Evolutionary conservation across 1,140 invertebrate species (phyloP), one percentile per base, ranked within the genome.

Genomic region (Berghia stephanieae): DNA sequence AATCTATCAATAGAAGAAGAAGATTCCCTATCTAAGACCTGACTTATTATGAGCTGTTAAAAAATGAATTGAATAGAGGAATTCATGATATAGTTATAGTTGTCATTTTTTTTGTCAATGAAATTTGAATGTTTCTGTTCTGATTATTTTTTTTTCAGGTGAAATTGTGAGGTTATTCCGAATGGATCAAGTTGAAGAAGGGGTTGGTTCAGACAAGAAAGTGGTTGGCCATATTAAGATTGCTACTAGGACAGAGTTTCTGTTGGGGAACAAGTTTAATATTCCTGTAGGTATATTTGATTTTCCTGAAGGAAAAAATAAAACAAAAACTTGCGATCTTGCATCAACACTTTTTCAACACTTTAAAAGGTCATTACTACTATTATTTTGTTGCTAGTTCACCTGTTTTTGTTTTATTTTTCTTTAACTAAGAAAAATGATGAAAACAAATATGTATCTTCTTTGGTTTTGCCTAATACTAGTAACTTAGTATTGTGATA

Each of bases 141-240:
- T 27, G 10, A 63, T 63, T 10, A 10, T 18, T 63, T 16, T 63
- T 8, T 63, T 27, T 8, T 10, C 57, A 75, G 52, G 34, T 13
- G 13, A 52, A 38, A 63, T 67, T 5, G 63, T 76, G 3, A 76
- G 44, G 40, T 49, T 67, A n/a, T 76, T 76, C 44, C 6, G 34
- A 16, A 38, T 76, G 42, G 43, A 67, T 1, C 40, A 46, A 27
- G 74, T 76, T 3, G 24, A 21, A 3, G 74, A 76, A 1, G 63
- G 38, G 6, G 40, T 1, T 57, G 49, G 44, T 1, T 38, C n/a
- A 55, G 36, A 73, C 44, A 46, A 27, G 36, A 49, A 63, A 3
- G 55, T 49, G 8, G 74, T 67, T 67, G 74, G 60, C 2, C 74
- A 76, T 38, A 76, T 76, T 21, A 76, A 76, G 68, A 38, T 76